These are phyloP conservation scores for Arvicola amphibius DNA, from an alignment of 2,797 vertebrate species.

Conservation along the genomic window DNA sequence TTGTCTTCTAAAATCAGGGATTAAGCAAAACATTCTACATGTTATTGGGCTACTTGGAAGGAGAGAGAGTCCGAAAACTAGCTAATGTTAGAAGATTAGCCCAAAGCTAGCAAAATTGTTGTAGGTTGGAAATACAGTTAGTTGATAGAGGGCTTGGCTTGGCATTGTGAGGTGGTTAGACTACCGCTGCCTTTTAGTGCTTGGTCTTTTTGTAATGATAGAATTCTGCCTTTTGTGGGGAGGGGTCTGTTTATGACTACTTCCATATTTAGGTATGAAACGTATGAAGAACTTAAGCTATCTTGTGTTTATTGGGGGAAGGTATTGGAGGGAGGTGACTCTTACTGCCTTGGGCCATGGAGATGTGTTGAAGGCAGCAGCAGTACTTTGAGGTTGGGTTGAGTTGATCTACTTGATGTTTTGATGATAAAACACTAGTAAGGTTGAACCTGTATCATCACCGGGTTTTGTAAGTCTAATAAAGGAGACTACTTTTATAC, in stretches of 20 bases:
- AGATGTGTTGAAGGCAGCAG: background rate
- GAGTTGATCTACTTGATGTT: background rate
- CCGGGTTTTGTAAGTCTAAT: background rate
- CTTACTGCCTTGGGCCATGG: background rate
- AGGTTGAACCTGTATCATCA: background rate
- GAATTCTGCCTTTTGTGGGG: background rate
- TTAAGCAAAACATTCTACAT: background rate
- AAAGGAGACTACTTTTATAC: background rate
- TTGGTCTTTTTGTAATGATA: background rate
- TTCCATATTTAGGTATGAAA: background rate
- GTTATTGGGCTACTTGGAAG: background rate
- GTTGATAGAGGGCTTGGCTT: background rate
- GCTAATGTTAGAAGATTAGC: background rate
- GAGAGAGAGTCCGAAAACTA: too few relatives aligned
- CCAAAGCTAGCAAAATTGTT: background rate
- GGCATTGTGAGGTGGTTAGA: too few relatives aligned
- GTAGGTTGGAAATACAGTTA: background rate
- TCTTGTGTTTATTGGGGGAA: background rate
- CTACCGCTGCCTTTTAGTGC: background rate
- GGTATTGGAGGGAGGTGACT: background rate
- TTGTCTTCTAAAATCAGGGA: background rate
- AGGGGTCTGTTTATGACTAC: background rate
- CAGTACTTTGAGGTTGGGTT: background rate
- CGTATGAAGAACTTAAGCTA: background rate
- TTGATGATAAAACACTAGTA: background rate